Evolutionary conservation across 2,113 vertebrate species (phyloP), one percentile per base, ranked within the genome.

Genomic region (Lichenostomus cassidix): DNA sequence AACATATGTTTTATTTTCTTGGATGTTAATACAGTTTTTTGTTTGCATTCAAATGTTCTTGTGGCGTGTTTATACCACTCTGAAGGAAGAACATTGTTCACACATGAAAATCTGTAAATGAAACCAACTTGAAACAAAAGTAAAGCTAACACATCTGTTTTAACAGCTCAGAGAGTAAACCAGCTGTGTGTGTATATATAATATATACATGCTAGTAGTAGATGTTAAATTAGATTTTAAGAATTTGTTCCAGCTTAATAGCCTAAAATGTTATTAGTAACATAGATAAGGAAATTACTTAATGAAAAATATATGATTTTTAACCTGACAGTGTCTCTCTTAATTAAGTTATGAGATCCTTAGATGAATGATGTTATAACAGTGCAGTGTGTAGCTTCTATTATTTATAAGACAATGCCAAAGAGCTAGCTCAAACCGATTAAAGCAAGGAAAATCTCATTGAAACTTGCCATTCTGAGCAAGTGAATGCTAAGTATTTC

Each of bases 261-360:
- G 85, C 79, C 83, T 77, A 84, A 91, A 95, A 96, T 95, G 91
- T 97, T 97, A 95, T 96, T 96, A 97, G 95, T 95, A 96, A 91
- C 94, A 91, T 77, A 97, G 96, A 96, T 97, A 97, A 97, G 96
- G 96, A 97, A 97, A 97, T 97, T 97, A 95, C 94, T 96, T 97
- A 97, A 96, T 97, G 89, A 97, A 97, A 96, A 93, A 96, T 95
- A 96, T 96, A 93, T 97, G 95, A 95, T 97, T 97, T 97, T 96
- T 97, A 96, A 97, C 95, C 76, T 96, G 95, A 96, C 97, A 97
- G 27, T 95, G 93, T 97, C 90, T 82, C 90, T 95, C 89, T 97
- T 97, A 97, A 97, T 97, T 97, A 97, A 97, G 96, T 96, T 96
- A 96, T 97, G 93, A 97, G 95, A 84, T 96, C 78, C 71, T 94